A percentile compares a stretch with the other conserved stretches of the same genome.
Conservation (phyloP, 1,140 invertebrate genomes). For the Neelides sp. region DNA sequence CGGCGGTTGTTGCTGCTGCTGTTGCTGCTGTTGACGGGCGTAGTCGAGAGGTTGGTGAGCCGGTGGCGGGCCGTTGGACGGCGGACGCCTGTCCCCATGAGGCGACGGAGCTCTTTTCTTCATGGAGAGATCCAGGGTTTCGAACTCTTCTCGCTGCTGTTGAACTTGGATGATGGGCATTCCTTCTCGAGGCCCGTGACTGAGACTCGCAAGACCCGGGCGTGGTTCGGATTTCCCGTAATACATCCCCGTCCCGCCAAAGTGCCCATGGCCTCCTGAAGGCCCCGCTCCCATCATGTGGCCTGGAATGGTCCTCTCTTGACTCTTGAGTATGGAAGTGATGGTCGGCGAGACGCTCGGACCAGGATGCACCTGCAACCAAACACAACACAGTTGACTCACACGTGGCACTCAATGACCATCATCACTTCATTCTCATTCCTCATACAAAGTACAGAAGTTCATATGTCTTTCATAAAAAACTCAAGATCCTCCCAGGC, state of each 20-base stretch:
- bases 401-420: no score
- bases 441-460: no score
- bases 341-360: conserved; percentile 47
- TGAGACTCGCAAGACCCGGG: conserved; percentile 9
- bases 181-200: conserved; percentile 14
- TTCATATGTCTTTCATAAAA: no score
- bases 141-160: conserved; percentile 38
- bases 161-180: conserved; percentile 9
- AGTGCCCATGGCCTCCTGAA: conserved; percentile 14
- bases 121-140: conserved; percentile 64
- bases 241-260: conserved; percentile 7
- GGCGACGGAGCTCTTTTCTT: conserved; percentile 44
- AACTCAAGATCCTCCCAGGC: no score
- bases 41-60: conserved; percentile 29
- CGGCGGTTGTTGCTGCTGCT: conserved; percentile 5
- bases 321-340: conserved; percentile 47
- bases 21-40: conserved; percentile 15
- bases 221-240: no score
- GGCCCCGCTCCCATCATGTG: conserved; percentile 1
- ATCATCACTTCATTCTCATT: no score
- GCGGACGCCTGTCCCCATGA: conserved; percentile 16
- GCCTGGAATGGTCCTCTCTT: conserved; percentile 12
- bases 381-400: no score
- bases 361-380: conserved; percentile 32
- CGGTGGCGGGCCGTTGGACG: conserved; percentile 28